Evolutionary conservation across 1,140 invertebrate species (phyloP).

Genomic region (Berghia stephanieae): DNA sequence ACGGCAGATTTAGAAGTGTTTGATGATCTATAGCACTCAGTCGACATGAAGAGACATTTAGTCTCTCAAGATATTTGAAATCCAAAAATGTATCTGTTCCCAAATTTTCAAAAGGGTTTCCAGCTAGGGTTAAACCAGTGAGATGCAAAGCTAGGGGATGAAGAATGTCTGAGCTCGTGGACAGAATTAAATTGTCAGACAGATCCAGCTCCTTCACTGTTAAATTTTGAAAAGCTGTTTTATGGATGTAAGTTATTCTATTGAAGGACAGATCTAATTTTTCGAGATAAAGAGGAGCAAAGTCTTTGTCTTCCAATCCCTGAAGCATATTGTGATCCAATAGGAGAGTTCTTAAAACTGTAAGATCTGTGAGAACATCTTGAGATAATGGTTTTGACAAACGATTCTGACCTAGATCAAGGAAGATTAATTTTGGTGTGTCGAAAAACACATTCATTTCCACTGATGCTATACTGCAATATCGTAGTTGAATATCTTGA

Average conservation of each 20-base stretch:
- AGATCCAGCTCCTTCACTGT: slow-evolving; percentile 41
- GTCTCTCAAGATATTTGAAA: slow-evolving; percentile 39
- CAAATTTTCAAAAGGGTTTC: slow-evolving; percentile 46
- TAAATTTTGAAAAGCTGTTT: slow-evolving; percentile 36
- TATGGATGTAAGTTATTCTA: slow-evolving; percentile 39
- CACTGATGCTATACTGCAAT: slow-evolving; percentile 41
- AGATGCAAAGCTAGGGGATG: slow-evolving; percentile 38
- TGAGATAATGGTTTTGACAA: slow-evolving; percentile 36
- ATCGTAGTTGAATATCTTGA: slow-evolving; percentile 35
- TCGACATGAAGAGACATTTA: slow-evolving; percentile 50
- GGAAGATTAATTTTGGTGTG: slow-evolving; percentile 32
- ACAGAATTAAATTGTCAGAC: slow-evolving; percentile 45
- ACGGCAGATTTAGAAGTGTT: slow-evolving; percentile 35
- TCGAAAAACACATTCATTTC: slow-evolving; percentile 40
- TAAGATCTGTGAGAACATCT: slow-evolving; percentile 29
- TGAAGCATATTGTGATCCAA: slow-evolving; percentile 45
- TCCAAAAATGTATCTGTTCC: slow-evolving; percentile 35
- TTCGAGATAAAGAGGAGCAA: slow-evolving; percentile 41
- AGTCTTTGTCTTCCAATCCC: slow-evolving; percentile 36
- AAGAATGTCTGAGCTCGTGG: slow-evolving; percentile 34
- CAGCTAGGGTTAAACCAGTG: slow-evolving; percentile 40
- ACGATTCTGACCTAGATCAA: slow-evolving; percentile 48
- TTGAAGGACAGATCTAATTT: slow-evolving; percentile 46
- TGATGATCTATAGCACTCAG: slow-evolving; percentile 34
- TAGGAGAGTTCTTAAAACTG: slow-evolving; percentile 34